Conservation (phyloP, 2,113 vertebrate species). For the Taxidea taxus region DNA sequence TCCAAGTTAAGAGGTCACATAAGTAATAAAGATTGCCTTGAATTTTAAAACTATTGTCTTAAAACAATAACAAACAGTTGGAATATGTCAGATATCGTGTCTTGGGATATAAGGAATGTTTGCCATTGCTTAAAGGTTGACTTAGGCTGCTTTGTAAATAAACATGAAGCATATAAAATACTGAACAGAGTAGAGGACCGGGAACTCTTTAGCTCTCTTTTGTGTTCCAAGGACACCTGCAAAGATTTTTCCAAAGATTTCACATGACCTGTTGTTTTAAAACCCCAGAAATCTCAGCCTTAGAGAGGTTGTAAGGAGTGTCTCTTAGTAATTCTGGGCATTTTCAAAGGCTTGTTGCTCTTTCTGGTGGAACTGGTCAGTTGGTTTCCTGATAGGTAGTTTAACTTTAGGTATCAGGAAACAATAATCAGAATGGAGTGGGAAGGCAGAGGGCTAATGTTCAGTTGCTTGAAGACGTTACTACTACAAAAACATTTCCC, state of each 20-base stretch:
- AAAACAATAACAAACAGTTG: neutral
- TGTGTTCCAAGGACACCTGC: neutral
- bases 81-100: neutral
- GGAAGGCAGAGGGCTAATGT: neutral
- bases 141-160: neutral
- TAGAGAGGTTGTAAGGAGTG: neutral
- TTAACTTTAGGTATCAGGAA: neutral
- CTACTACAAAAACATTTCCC: neutral
- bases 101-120: neutral
- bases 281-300: neutral
- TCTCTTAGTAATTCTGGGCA: neutral
- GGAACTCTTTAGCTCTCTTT: neutral
- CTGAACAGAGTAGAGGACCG: neutral
- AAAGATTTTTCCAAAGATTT: neutral
- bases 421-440: neutral
- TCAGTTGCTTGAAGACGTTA: neutral
- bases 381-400: neutral
- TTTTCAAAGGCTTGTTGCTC: neutral
- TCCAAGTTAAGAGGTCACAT: neutral
- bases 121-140: neutral
- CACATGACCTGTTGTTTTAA: neutral
- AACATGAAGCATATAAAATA: neutral
- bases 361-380: neutral
- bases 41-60: slow-evolving; percentile 54
- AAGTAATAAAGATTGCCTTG: neutral